Evolutionary conservation across 1,140 invertebrate species (phyloP).

Genomic region (Pseudomyrmex flavicornis): DNA sequence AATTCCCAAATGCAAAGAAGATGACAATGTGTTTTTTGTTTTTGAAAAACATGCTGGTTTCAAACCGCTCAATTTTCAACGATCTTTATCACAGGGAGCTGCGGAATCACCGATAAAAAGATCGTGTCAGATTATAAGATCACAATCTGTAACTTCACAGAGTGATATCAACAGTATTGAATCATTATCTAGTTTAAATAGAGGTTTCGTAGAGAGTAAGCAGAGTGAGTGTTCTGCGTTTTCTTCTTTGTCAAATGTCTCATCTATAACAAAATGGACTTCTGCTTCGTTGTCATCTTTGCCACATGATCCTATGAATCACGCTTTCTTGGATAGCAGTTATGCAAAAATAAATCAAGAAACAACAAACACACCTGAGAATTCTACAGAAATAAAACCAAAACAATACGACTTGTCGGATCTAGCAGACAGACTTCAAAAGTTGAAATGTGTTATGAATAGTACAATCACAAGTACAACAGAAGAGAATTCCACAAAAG

Average conservation of each 20-base stretch:
- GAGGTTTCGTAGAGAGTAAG: slow-evolving; percentile 59
- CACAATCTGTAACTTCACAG: slow-evolving; percentile 42
- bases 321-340: slow-evolving; percentile 70
- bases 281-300: slow-evolving; percentile 53
- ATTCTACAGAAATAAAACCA: neutral
- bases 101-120: slow-evolving; percentile 48
- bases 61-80: slow-evolving; percentile 47
- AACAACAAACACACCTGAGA: neutral
- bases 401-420: slow-evolving; percentile 59
- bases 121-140: slow-evolving; percentile 15
- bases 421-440: slow-evolving; percentile 68
- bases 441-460: slow-evolving; percentile 65
- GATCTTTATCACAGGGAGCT: slow-evolving; percentile 74
- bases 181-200: slow-evolving; percentile 58
- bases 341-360: slow-evolving; percentile 26
- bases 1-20: slow-evolving; percentile 42
- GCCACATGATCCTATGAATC: slow-evolving; percentile 72
- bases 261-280: slow-evolving; percentile 66
- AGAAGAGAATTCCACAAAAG: slow-evolving; percentile 26
- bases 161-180: slow-evolving; percentile 19
- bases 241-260: slow-evolving; percentile 71
- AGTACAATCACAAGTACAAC: neutral
- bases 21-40: slow-evolving; percentile 37
- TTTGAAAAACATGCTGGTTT: neutral
- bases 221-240: slow-evolving; percentile 58